phyloP scores from a whole-genome alignment of 2,888 invertebrate genomes.

The Cheilosia vulpina region DNA sequence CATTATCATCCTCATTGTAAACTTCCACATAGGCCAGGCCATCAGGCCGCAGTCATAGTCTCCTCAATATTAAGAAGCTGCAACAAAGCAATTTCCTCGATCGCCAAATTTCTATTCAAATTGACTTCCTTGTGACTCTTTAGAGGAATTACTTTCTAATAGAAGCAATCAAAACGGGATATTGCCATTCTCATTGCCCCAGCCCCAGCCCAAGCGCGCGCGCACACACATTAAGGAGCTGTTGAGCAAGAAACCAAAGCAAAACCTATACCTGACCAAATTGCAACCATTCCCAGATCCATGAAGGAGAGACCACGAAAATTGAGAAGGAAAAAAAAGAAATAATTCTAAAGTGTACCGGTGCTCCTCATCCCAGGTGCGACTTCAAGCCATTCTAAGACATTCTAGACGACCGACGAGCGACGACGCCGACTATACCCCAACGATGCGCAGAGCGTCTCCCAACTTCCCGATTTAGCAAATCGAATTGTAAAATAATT shows the following conservation, averaged over 20 bases:
- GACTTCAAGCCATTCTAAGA: slow-evolving; percentile 66
- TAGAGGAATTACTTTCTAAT: slow-evolving; percentile 75
- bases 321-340: neutral
- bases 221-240: slow-evolving; percentile 55
- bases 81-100: slow-evolving; percentile 69
- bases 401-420: slow-evolving; percentile 64
- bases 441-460: slow-evolving; percentile 45
- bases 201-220: slow-evolving; percentile 32
- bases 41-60: slow-evolving; percentile 43
- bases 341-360: slow-evolving; percentile 16
- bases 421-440: slow-evolving; percentile 4
- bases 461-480: slow-evolving; percentile 74
- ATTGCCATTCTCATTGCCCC: slow-evolving; percentile 68
- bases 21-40: neutral
- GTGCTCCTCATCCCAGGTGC: slow-evolving; percentile 68
- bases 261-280: slow-evolving; percentile 66
- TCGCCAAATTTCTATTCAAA: slow-evolving; percentile 74
- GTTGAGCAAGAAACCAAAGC: slow-evolving; percentile 27
- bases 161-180: slow-evolving; percentile 76
- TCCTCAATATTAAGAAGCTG: slow-evolving; percentile 58
- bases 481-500: slow-evolving; percentile 78
- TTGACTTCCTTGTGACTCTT: slow-evolving; percentile 75
- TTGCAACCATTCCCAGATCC: slow-evolving; percentile 72
- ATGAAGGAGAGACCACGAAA: slow-evolving; percentile 16
- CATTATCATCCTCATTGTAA: slow-evolving; percentile 34